Conservation (phyloP, 2,797 vertebrate genomes). For the Myripristis jacobus region DNA sequence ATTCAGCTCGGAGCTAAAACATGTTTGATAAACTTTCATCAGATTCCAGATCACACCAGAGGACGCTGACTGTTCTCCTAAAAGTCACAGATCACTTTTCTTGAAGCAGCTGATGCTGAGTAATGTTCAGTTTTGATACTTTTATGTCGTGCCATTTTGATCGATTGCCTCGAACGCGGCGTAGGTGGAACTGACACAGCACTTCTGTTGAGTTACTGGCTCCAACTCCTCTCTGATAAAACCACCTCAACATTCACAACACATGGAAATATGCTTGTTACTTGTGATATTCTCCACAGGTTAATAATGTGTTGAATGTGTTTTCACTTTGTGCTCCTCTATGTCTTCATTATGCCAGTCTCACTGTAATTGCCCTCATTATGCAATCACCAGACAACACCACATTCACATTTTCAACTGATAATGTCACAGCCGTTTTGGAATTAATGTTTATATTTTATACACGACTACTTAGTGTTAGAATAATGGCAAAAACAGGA, state of each 20-base stretch:
- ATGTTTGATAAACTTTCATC: not conserved
- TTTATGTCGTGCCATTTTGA: slow-evolving; percentile 16
- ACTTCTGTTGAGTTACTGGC: slow-evolving; percentile 22
- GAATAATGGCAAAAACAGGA: too few species aligned
- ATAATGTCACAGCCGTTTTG: not conserved
- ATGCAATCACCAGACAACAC: not conserved
- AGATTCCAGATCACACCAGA: not conserved
- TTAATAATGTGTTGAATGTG: slow-evolving; percentile 3
- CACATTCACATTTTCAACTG: not conserved
- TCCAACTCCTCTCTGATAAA: slow-evolving; percentile 23
- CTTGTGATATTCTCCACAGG: slow-evolving; percentile 1
- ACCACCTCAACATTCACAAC: slow-evolving; percentile 10
- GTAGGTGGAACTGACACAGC: slow-evolving; percentile 23
- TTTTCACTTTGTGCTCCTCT: slow-evolving; percentile 15
- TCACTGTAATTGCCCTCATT: too few species aligned
- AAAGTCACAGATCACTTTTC: not conserved
- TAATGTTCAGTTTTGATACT: slow-evolving; percentile 1
- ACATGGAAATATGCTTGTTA: not conserved
- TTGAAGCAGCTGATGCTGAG: not conserved
- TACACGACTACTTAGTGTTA: too few species aligned
- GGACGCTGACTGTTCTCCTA: not conserved
- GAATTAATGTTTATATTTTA: not conserved
- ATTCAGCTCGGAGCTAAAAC: not conserved
- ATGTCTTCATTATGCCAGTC: not conserved
- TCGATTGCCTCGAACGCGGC: not conserved